Base-by-base conservation (phyloP, 2,113 vertebrate genomes). In the Paralichthys olivaceus region DNA sequence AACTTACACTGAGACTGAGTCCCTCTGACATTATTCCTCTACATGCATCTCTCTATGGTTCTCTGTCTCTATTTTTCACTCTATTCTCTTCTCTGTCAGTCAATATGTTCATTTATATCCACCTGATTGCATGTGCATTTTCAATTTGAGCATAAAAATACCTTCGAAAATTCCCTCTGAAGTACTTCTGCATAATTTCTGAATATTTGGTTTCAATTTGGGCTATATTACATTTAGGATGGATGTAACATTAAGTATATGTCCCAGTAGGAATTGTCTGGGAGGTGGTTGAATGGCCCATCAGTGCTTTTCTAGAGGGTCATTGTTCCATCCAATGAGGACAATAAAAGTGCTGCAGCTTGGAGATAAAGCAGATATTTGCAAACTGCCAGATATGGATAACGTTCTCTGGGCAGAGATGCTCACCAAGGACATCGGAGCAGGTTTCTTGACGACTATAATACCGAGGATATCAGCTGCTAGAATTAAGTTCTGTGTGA, bases 331-430 rank as follows among this genome's bases (percentile, higher is more conserved):
- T 20, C n/a, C n/a, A 14, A 22, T 7, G 53, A 23, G 53, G 49
- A 13, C 22, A 25, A 55, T 55, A 2, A 23, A 54, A 55, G n/a
- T 55, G 53, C 28, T 64, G 88, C 75, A 96, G 91, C 7, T 93
- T 56, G 0, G 89, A 77, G 66, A 84, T 93, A 61, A 56, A 13
- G 32, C 17, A 20, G 49, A 11, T 47, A 47, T 47, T 47, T 47
- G 43, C 17, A 19, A 47, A 53, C 19, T 53, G 49, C 20, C 89
- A 96, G 83, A 96, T 94, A 14, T 77, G 55, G 3, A 89, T 59
- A 13, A 40, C 4, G 37, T 13, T 40, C 2, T 40, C 37, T 40
- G 37, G 11, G 37, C 37, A 40, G 37, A 40, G 37, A 13, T 13
- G 37, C 12, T 40, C 37, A 40, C 37, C 37, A 40, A 40, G 37